Base-by-base conservation (phyloP, 1,140 invertebrate genomes). In the Aradophagus sp. region DNA sequence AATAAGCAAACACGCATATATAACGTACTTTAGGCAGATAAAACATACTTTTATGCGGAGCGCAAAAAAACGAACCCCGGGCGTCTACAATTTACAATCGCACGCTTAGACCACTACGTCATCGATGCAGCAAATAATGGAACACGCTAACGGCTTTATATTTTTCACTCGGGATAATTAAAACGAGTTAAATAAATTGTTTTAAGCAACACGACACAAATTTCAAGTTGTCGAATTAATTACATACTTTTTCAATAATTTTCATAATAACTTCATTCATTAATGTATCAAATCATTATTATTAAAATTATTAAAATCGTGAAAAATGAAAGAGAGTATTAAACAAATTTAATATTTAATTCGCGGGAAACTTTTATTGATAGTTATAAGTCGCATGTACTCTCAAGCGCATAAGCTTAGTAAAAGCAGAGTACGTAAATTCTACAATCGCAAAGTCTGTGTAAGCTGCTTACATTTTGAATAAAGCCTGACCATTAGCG, bases 401-500 rank as follows among this genome's bases (percentile, higher is more conserved):
- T n/a, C 39, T 38, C 17, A 45, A 39, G 39, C 47, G 34, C 31
- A 29, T 48, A 58, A 65, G 47, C 45, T 48, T 48, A 12, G 32
- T 38, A 41, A 71, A 71, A 71, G 63, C 63, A 45, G 16, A 58
- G 47, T 55, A 63, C 38, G 53, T 52, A 55, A 58, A 65, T 70
- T 63, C 67, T 63, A 61, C 67, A 63, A 70, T 70, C 59, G 48
- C 52, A 63, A 63, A 70, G 67, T 70, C 69, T 70, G 38, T 53
- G 47, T 77, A 77, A 79, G 77, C 76, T 66, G 72, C 75, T 79
- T 79, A 77, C 67, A 73, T 74, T 75, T 71, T 75, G 73, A 72
- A 75, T 76, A 79, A 77, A 79, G 70, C 62, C 74, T 69, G 74
- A 61, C 75, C 73, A 77, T 77, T 77, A 79, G 73, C 73, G 67